Evolutionary conservation across 2,888 invertebrate genomes (phyloP), one percentile per base, ranked within the genome.

Genomic region (Tryphoninae sp.): DNA sequence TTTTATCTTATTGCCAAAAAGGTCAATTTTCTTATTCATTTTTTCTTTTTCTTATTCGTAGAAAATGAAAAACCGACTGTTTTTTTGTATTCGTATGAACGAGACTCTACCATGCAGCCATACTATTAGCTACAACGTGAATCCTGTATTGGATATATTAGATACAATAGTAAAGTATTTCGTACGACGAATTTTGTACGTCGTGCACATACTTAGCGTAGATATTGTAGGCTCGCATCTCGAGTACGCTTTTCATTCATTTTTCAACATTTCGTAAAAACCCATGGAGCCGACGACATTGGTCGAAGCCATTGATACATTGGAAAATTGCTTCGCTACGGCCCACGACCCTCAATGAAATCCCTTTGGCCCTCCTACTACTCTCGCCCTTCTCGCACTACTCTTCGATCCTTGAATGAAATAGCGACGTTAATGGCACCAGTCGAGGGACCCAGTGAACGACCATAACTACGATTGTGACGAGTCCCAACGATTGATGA

Each of bases 301-400:
- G 23, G 53, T 42, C 62, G n/a, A 74, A 40, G 51, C 82, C 84
- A 86, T 85, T 84, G 83, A 85, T 84, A 83, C 78, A 80, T 85
- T 73, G 79, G 84, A 87, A 85, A 90, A 90, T 88, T 85, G 86
- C 77, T 90, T 89, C 79, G 88, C 85, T 86, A 88, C 87, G 89
- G 87, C 73, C 79, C 65, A 69, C 49, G 45, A 74, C 58, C 82
- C 84, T 86, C 87, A 86, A 88, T 86, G 86, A 86, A 81, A 69
- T 80, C 74, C 78, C 74, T 80, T 69, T 69, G 80, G 77, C 73
- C 64, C 79, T 80, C 78, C 74, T 69, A 22, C 79, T 23, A 22
- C 75, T 53, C 33, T 68, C 42, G 49, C 59, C 23, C 73, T 73
- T 67, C 33, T 8, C 33, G 23, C 53, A 23, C 72, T 19, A 55